phyloP scores from a whole-genome alignment of 2,113 vertebrate genomes.

The Tychaedon coryphoeus region DNA sequence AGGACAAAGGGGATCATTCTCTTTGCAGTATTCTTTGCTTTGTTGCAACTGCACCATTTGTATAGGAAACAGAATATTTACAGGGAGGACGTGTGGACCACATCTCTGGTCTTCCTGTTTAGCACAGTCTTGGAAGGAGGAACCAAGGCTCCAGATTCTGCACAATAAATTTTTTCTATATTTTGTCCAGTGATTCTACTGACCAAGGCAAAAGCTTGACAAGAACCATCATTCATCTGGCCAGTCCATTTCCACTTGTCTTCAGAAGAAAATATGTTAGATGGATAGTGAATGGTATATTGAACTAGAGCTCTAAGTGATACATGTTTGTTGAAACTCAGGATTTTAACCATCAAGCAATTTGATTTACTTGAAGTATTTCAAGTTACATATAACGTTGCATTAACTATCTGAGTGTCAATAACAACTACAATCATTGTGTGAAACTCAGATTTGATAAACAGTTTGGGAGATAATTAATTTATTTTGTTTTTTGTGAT shows the following conservation, averaged over 20 bases:
- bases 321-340: neutral
- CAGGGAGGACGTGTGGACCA: rapidly evolving
- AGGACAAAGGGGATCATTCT: neutral
- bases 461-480: neutral
- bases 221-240: neutral
- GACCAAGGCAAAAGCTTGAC: neutral
- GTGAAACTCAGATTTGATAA: neutral
- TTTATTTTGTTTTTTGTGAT: neutral
- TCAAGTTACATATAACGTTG: neutral
- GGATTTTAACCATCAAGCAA: neutral
- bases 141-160: neutral
- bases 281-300: neutral
- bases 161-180: neutral
- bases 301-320: neutral
- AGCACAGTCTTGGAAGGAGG: neutral
- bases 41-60: neutral
- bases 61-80: neutral
- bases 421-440: neutral
- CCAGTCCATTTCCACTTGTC: neutral
- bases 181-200: neutral
- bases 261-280: neutral
- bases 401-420: neutral
- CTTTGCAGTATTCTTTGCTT: neutral
- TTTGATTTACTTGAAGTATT: neutral
- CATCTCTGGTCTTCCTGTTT: neutral